Percentiles rank a stretch among this genome's conserved stretches.
Evolutionary conservation across 2,113 vertebrate genomes (phyloP).

Genomic region (Tragelaphus buxtoni): DNA sequence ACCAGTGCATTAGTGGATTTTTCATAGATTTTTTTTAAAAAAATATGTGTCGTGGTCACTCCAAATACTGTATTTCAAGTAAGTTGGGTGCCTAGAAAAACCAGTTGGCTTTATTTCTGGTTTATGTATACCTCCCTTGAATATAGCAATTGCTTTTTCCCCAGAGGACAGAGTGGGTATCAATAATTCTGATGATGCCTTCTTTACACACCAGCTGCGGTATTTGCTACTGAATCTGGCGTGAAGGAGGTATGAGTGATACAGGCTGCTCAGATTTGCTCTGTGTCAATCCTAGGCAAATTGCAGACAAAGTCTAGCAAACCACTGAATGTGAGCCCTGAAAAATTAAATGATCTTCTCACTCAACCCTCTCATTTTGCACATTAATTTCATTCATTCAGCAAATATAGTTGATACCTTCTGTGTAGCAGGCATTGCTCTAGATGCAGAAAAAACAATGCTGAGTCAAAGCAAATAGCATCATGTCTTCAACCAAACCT

Average conservation of each 20-base stretch:
- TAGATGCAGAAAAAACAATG: neutral
- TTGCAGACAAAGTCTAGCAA: neutral
- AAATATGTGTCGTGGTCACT: conserved; percentile 56
- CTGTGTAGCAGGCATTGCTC: neutral
- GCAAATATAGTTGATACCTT: neutral
- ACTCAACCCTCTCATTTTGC: conserved; percentile 2
- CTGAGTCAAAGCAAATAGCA: neutral
- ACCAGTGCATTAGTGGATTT: conserved; percentile 64
- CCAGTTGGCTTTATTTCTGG: conserved; percentile 19
- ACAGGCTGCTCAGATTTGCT: neutral
- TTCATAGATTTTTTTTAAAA: conserved; percentile 60
- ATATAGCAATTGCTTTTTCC: conserved; percentile 44
- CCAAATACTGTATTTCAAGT: conserved; percentile 49
- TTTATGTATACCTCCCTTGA: conserved; percentile 17
- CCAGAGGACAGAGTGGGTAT: conserved; percentile 14
- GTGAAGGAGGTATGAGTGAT: neutral
- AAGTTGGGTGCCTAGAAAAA: conserved; percentile 21
- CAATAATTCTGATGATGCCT: conserved; percentile 31
- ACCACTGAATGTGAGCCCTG: neutral
- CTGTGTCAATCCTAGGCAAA: neutral
- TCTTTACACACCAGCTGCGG: neutral
- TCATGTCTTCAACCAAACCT: neutral
- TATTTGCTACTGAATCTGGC: neutral
- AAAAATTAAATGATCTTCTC: conserved; percentile 2
- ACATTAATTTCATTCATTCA: conserved; percentile 21